Evolutionary conservation across 2,888 invertebrate genomes (phyloP), one percentile per base, ranked within the genome.

Genomic region (Salpingus planirostris): DNA sequence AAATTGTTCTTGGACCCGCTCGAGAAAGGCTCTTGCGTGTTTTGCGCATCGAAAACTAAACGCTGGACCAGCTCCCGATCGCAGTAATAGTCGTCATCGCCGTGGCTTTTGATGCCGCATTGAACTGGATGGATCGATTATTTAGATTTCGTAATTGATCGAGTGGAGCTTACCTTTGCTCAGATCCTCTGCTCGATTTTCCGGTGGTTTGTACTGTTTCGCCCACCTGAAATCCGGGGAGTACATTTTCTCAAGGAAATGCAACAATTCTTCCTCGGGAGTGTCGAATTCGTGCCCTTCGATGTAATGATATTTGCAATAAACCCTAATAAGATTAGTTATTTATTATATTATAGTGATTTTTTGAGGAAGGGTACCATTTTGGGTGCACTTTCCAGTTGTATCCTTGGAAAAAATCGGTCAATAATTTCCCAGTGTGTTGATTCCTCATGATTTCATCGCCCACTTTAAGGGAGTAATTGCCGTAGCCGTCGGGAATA

Each of bases 41-140:
- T 73, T 59, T 83, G 85, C 0, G 91, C 91, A 55, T 92, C 92
- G 58, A 91, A 91, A 4, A 91, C 81, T 14, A 92, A 63, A 39
- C 88, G 71, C 49, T 90, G 81, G 24, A 92, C 79, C 22, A 92
- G 65, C 49, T 91, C 87, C 54, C 80, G 79, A 55, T 90, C 84
- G 60, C 87, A 88, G 46, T 85, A 87, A 56, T 87, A 87, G 45
- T 78, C 83, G 40, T 85, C 76, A 46, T 74, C 74, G 0, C 69
- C 70, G 0, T 80, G 62, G 0, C 72, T 73, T 29, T 74, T 73
- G 2, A 76, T 72, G 1, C 77, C 76, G 49, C 84, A 84, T 46
- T 80, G 74, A 3, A 70, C 81, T 81, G 50, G 26, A 65, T n/a
- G n/a, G n/a, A 60, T 18, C 30, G 13, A 14, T n/a, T 15, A 11